Conservation (phyloP, 2,797 vertebrate genomes). For the Percopsis omiscomaycus region DNA sequence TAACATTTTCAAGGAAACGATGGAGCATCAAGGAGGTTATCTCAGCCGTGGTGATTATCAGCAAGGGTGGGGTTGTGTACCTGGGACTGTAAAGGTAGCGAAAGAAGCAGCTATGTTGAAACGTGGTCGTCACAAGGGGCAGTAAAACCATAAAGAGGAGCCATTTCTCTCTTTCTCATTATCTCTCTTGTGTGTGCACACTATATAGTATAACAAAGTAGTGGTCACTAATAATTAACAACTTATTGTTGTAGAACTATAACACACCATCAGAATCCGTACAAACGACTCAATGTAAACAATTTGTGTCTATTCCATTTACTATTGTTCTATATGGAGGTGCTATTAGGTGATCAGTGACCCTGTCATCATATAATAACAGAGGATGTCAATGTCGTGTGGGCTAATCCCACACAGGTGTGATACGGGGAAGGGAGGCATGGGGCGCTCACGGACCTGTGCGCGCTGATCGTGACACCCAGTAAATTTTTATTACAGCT, state of each 20-base stretch:
- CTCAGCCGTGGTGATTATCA: constrained; percentile 46
- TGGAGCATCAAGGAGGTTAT: constrained; percentile 14
- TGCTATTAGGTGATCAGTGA: neutral
- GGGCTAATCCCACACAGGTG: too few species aligned
- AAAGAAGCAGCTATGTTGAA: constrained; percentile 33
- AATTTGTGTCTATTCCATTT: neutral
- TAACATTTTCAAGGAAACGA: neutral
- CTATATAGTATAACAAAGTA: neutral
- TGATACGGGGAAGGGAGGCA: too few species aligned
- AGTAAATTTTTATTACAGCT: constrained; percentile 21
- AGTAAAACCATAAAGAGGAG: constrained; percentile 48
- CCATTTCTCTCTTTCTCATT: neutral
- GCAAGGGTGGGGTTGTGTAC: constrained; percentile 22
- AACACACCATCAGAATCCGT: too few species aligned
- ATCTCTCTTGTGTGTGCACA: neutral
- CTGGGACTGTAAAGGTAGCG: constrained; percentile 22
- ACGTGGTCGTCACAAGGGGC: neutral
- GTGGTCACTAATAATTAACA: too few species aligned
- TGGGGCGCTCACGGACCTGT: too few species aligned
- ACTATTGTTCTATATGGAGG: neutral
- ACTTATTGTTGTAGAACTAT: too few species aligned
- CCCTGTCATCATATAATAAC: constrained; percentile 1
- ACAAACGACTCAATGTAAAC: too few species aligned
- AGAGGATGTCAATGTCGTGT: constrained; percentile 4
- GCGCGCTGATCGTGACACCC: neutral